Base-by-base conservation (phyloP, 2,888 invertebrate genomes). In the Dusona sp. region DNA sequence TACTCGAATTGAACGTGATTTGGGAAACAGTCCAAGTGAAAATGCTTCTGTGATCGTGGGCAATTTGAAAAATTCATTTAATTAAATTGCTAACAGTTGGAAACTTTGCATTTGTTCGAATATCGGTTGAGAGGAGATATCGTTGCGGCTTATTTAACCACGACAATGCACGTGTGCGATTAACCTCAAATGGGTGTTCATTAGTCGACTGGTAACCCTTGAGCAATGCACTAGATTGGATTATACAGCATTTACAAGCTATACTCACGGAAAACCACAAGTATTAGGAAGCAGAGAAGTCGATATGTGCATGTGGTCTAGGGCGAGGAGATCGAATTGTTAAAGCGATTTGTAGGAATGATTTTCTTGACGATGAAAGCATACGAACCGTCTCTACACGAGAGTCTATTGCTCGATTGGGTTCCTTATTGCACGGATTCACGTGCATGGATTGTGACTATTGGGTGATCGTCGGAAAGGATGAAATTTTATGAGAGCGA, bases 161-260 rank as follows among this genome's bases (percentile, higher is more conserved):
- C 61, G 8, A 77, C 48, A 42, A 64, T 42, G 61, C 61, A 4
- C 54, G 38, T 78, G 51, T 57, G 29, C 54, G n/a, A 67, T 70
- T 57, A 79, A 70, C 79, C 54, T 33, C 42, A 38, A 67, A 38
- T 65, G 68, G 33, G 48, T 79, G 68, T 70, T 79, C 38, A 61
- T 79, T 38, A 64, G 42, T 75, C 33, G 33, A 79, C 61, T 48
- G 45, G 38, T 70, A 64, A 70, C 36, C 25, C 68, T 61, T 61
- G 70, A 79, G 61, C 57, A 72, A 79, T 48, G 79, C 61, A 33
- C 22, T 45, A 79, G 33, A 79, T 72, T 70, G 79, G 72, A 79
- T 79, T 72, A 72, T 72, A 48, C 64, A 33, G 33, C 29, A 72
- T 72, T 72, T 64, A 79, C 72, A 61, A 72, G 61, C 33, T 72